These are phyloP conservation scores for Iphiclides podalirius DNA, from an alignment of 2,888 invertebrate genomes.

Conservation along the genomic window DNA sequence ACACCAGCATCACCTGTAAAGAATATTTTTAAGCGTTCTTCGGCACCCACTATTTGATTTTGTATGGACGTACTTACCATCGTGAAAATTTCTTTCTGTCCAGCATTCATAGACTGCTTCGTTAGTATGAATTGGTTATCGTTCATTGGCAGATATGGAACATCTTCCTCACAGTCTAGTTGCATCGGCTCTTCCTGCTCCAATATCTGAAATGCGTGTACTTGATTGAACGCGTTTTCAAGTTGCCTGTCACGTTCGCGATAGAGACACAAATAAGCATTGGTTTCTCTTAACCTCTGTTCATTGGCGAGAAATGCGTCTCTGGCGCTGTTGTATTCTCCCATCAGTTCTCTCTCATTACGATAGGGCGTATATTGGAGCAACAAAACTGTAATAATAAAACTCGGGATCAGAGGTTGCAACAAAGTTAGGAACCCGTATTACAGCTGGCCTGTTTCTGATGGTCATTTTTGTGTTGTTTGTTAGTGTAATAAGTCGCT, in stretches of 20 bases:
- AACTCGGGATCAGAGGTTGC: conserved; percentile 1
- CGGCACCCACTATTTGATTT: too few species aligned
- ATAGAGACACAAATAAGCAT: background rate
- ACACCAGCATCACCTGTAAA: too few species aligned
- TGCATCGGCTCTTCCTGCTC: background rate
- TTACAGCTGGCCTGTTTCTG: conserved; percentile 27
- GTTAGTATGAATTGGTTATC: too few species aligned
- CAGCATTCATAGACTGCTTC: too few species aligned
- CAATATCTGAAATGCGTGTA: background rate
- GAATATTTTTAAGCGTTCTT: too few species aligned
- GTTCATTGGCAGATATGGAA: too few species aligned
- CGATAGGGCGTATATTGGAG: conserved; percentile 22
- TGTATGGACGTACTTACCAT: too few species aligned
- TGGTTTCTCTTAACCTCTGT: background rate
- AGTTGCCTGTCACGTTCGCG: background rate
- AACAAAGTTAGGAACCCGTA: conserved; percentile 11
- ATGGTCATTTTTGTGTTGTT: too few species aligned
- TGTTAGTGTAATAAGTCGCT: too few species aligned
- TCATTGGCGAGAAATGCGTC: background rate
- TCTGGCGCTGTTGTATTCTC: background rate
- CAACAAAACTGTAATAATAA: background rate
- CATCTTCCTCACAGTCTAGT: conserved; percentile 6
- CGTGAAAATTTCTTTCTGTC: too few species aligned
- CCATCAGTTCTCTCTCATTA: conserved; percentile 26
- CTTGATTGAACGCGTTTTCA: background rate